phyloP scores from a whole-genome alignment of 2,888 invertebrate genomes.

The Myathropa florea region DNA sequence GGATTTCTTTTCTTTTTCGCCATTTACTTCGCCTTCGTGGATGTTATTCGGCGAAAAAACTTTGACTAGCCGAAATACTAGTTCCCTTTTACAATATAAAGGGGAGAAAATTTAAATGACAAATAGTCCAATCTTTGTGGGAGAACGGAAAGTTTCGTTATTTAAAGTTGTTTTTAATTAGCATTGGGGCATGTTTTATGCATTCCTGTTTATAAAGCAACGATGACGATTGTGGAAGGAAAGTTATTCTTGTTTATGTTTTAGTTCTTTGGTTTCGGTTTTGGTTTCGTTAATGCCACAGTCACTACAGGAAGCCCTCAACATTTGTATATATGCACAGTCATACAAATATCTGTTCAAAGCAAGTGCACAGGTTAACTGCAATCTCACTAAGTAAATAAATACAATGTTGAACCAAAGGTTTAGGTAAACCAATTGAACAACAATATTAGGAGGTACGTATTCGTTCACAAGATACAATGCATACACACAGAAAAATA shows the following conservation, averaged over 20 bases:
- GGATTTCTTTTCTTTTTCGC: not conserved
- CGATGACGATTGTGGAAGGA: not conserved
- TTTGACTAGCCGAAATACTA: slow-evolving; percentile 39
- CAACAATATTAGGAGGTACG: no score
- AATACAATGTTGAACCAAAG: no score
- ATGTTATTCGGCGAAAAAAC: slow-evolving; percentile 41
- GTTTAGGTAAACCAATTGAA: no score
- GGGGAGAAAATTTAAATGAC: slow-evolving; percentile 58
- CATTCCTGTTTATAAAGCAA: slow-evolving; percentile 29
- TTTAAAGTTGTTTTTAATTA: slow-evolving; percentile 62
- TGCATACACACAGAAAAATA: no score
- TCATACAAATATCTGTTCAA: not conserved
- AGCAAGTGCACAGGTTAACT: not conserved
- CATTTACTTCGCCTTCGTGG: slow-evolving; percentile 27
- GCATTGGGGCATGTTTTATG: slow-evolving; percentile 61
- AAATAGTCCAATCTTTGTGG: slow-evolving; percentile 52
- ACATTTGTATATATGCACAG: not conserved
- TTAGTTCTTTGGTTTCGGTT: slow-evolving; percentile 16
- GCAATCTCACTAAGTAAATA: not conserved
- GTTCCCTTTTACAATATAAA: slow-evolving; percentile 19
- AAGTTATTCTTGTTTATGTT: slow-evolving; percentile 23
- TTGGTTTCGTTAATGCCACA: slow-evolving; percentile 20
- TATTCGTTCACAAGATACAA: no score
- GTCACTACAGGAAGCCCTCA: not conserved
- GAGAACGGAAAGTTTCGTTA: not conserved